Base-by-base conservation (phyloP, 1,140 invertebrate genomes). In the Zaprionus taronus region DNA sequence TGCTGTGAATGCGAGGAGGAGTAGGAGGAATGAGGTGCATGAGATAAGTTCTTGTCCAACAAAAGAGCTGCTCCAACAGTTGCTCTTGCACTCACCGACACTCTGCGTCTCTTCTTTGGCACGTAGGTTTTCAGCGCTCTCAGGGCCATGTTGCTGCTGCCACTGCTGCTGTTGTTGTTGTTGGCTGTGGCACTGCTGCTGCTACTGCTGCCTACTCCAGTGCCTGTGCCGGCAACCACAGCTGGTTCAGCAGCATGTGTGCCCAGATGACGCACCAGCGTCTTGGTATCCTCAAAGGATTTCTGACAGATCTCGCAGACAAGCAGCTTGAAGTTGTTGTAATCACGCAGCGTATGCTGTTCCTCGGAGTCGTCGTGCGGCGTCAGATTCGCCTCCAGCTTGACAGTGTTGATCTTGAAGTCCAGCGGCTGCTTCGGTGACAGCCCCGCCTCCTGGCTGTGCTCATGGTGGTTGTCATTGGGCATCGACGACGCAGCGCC, bases 301-400 rank as follows among this genome's bases (percentile, higher is more conserved):
- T 97, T 96, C 90, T 96, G 96, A 90, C 96, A 97, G 87, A 97
- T 94, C 92, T 97, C 96, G 90, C 96, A 97, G 4, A 96, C 96
- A 62, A 97, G 93, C 41, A 96, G 96, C 22, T 90, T 90, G 17
- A 90, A 90, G 36, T 90, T 90, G 68, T 90, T 90, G 64, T 90
- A 90, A 56, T 89, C 84, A 4, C 84, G 85, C 65, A 89, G 49
- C 5, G 84, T 89, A 53, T 90, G 85, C 71, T 90, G 85, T 68
- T 90, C 85, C 71, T 90, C 85, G 14, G 73, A 56, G 0, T 90
- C 85, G 4, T 90, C 85, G 4, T 67, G 77, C 2, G 71, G 77
- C 26, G 72, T 73, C 7, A 34, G 53, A 5, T 79, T 82, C 4
- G 85, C 73, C 53, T 92, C 91, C 63, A 92, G 47, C 69, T 92